Evolutionary conservation across 1,140 invertebrate genomes (phyloP).

Genomic region (Micrasema longulum): DNA sequence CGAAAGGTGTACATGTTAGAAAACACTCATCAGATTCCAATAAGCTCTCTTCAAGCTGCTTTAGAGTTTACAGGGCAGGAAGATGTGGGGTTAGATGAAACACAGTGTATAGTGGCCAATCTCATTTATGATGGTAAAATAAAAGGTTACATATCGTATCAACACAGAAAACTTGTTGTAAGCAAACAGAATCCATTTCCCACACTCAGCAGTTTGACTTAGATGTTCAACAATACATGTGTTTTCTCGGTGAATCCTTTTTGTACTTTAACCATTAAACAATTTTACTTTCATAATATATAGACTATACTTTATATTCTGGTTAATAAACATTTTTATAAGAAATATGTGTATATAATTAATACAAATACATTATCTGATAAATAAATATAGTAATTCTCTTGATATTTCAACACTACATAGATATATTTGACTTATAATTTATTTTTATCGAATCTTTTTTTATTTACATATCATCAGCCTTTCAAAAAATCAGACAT

Average conservation of each 20-base stretch:
- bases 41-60: constrained; percentile 84
- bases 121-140: constrained; percentile 95
- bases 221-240: constrained; percentile 43
- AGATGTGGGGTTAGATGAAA: constrained; percentile 93
- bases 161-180: constrained; percentile 96
- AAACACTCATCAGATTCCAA: constrained; percentile 91
- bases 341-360: constrained; percentile 48
- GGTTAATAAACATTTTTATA: constrained; percentile 51
- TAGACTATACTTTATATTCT: constrained; percentile 39
- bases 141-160: constrained; percentile 97
- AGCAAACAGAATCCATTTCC: constrained; percentile 98
- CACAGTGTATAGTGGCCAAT: constrained; percentile 96
- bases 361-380: constrained; percentile 51
- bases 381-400: constrained; percentile 51
- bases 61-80: constrained; percentile 84
- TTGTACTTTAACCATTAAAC: no score
- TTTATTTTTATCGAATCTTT: constrained; percentile 41
- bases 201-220: constrained; percentile 70
- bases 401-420: constrained; percentile 53
- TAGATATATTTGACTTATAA: constrained; percentile 49
- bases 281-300: constrained; percentile 30
- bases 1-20: constrained; percentile 92
- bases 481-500: constrained; percentile 42
- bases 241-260: constrained; percentile 11
- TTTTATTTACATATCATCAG: constrained; percentile 52